Percentiles rank a stretch among this genome's conserved stretches.
Evolutionary conservation across 2,113 vertebrate species (phyloP).

Genomic region (Xenopus borealis): DNA sequence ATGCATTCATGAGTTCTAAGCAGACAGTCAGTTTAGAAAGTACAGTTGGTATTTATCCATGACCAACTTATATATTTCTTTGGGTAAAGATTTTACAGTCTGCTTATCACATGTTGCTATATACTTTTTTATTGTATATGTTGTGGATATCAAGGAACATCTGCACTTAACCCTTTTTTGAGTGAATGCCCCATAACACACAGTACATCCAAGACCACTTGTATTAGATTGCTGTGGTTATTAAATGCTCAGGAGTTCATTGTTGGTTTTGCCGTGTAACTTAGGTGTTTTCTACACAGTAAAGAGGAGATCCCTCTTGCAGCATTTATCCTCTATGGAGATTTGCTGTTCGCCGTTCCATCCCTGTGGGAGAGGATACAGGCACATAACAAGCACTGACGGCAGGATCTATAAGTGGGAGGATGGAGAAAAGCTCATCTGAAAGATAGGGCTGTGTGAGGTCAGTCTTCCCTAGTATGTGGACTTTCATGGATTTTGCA

Average conservation of each 20-base stretch:
- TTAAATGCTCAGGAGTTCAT: slow-evolving; percentile 25
- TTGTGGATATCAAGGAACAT: no score
- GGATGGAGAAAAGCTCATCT: slow-evolving; percentile 36
- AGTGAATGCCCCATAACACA: no score
- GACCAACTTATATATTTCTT: no score
- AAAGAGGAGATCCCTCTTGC: slow-evolving; percentile 54
- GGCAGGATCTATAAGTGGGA: slow-evolving; percentile 46
- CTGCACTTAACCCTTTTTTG: no score
- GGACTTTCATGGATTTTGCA: not conserved
- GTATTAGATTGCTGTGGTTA: not conserved
- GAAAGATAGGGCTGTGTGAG: slow-evolving; percentile 22
- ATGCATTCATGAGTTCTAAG: no score
- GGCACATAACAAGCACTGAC: slow-evolving; percentile 45
- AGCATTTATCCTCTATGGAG: slow-evolving; percentile 56
- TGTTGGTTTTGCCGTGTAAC: slow-evolving; percentile 47
- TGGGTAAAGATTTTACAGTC: no score
- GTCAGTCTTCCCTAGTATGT: slow-evolving; percentile 3
- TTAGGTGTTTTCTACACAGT: not conserved
- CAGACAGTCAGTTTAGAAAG: no score
- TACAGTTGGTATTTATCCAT: no score
- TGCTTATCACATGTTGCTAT: no score
- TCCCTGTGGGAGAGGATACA: slow-evolving; percentile 59
- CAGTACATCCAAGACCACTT: not conserved
- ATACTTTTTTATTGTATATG: no score
- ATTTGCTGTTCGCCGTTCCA: slow-evolving; percentile 49